Base-by-base conservation (phyloP, 2,113 vertebrate species). In the Stigmatopora argus region DNA sequence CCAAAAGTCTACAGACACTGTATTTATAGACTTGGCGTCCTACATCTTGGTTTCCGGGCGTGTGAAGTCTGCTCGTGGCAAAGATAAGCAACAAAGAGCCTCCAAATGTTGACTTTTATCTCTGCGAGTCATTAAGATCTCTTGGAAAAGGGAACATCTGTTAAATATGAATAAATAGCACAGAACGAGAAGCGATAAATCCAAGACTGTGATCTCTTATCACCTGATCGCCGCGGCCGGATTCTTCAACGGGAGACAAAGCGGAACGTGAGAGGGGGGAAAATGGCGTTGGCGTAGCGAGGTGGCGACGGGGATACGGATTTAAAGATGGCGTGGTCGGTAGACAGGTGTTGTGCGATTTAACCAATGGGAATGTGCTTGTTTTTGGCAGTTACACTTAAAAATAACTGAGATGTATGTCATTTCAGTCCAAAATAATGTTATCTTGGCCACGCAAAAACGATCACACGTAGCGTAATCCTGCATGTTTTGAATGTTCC, bases 21-120 rank as follows among this genome's bases (percentile, higher is more conserved):
- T 81, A 81, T 85, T 84, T 81, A 81, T 75, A 71, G 74, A 75
- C 72, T 60, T 8, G 66, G 67, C 73, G 74, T 72, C 66, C 66
- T 70, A 76, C 69, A 75, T 78, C 70, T 72, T 71, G 74, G 23
- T 56, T 56, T 56, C 53, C 53, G 53, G 53, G 13, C 6, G 53
- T 56, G 53, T 56, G 53, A 56, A 17, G 53, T 17, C 13, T 31
- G 53, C 53, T 56, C 53, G 53, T 14, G 13, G 53, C 53, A 14
- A 62, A 78, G 65, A 69, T 64, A 73, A 76, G 48, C 14, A 58
- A 65, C 34, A 70, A 73, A 74, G 59, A 58, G 69, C 35, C 67
- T 67, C 35, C 72, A 68, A 52, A 46, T 35, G 46, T 48, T 14
- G 23, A 51, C 21, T 38, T 44, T n/a, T 15, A 55, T 0, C 18